Evolutionary conservation across 2,113 vertebrate species (phyloP), one percentile per base, ranked within the genome.

Genomic region (Perognathus longimembris): DNA sequence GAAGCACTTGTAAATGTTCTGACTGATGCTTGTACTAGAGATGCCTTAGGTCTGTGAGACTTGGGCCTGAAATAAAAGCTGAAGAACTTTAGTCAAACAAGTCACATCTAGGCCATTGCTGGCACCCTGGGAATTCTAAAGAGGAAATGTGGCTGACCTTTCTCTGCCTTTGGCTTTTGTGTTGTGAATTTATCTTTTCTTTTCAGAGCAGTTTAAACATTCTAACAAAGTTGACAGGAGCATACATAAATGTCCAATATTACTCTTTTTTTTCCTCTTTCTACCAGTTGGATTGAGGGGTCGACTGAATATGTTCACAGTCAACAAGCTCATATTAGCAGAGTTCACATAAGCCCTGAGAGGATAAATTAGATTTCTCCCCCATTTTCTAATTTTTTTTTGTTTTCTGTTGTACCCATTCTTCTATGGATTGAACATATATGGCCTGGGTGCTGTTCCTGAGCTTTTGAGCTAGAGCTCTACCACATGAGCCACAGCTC

Each of bases 21-120:
- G 63, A 9, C 4, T 3, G 24, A 54, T 20, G 20, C 15, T 36
- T 15, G 1, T 4, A 18, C 34, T 7, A 24, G 2, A 5, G 0
- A 26, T 0, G 10, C 59, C 20, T 38, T 18, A 34, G 8, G 30
- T 30, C 30, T 67, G 20, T n/a, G 12, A 10, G 26, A 15, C 14
- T 5, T 2, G 21, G 30, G 4, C 6, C 34, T 70, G 32, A 75
- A 54, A 11, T 61, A 32, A 17, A 26, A 1, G 24, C n/a, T 17
- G 7, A 1, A 6, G 0, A 38, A 12, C 22, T n/a, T 82, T 54
- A 38, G 38, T 12, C 24, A 50, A 83, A 30, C 6, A 21, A 30
- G 26, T 20, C 22, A 12, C 6, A 5, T 40, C n/a, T 9, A 38
- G 21, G 36, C 14, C 14, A 26, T 5, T 12, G 9, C 45, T 0